Base-by-base conservation (phyloP, 2,113 vertebrate genomes). In the Garra rufa region DNA sequence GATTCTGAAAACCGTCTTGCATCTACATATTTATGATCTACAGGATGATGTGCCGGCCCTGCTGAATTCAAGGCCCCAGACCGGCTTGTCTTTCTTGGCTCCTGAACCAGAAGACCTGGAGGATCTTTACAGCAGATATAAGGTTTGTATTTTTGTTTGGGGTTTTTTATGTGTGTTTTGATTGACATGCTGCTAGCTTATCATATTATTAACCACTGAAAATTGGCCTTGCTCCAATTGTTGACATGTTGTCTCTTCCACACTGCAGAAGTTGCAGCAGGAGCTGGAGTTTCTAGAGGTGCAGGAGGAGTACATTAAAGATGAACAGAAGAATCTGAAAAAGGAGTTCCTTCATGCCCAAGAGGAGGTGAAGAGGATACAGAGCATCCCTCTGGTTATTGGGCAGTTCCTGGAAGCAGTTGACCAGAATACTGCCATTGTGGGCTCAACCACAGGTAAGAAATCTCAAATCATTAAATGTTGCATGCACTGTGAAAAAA, bases 291-390 rank as follows among this genome's bases (percentile, higher is more conserved):
- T 99, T 87, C 90, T 98, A 75, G 97, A 97, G 88, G 97, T 98
- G 24, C 97, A 99, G 86, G 97, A 99, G 89, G 97, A 99, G 46
- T 99, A 98, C 81, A 99, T 98, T 87, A 98, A 99, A 88, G 97
- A 98, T 76, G 96, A 98, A 86, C 97, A 99, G 90, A 97, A 97
- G 91, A 97, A 99, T 88, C 92, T 99, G 44, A 97, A 99, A 93
- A 98, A 99, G 89, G 97, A 99, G 80, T 99, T 98, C 41, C 96
- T 99, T 28, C 97, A 99, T 0, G 97, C 97, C 1, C 97, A 99
- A 93, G 97, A 99, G 91, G 97, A 99, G 90, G 97, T 98, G 87
- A 98, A 97, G 88, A 94, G 97, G 63, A 98, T 99, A 91, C 97
- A 99, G 94, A 99, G 97, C 92, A 99, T 98, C 89, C 97, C 97